phyloP scores from a whole-genome alignment of 2,797 vertebrate species.

The Morus bassanus region DNA sequence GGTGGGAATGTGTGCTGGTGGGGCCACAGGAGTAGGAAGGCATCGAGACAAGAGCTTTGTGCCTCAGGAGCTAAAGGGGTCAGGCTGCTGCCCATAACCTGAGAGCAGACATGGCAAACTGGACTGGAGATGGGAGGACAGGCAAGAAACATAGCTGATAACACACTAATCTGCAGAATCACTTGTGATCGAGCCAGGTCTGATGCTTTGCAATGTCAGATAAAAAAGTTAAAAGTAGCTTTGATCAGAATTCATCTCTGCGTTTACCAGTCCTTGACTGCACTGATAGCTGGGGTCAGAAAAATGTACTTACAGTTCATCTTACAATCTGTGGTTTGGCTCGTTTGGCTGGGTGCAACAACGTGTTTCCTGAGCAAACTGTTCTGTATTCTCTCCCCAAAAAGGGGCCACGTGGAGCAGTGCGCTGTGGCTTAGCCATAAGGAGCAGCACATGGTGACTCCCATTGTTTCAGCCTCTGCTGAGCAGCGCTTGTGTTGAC shows the following conservation, averaged over 20 bases:
- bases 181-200: background rate
- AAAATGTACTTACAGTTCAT: background rate
- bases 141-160: background rate
- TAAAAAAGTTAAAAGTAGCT: background rate
- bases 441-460: slow-evolving; percentile 10
- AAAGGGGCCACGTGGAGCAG: background rate
- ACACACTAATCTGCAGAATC: background rate
- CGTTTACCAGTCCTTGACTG: background rate
- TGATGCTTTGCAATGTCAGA: background rate
- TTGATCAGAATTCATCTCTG: background rate
- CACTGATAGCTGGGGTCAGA: background rate
- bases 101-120: background rate
- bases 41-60: background rate
- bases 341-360: background rate
- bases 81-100: background rate
- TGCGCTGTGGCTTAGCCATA: background rate
- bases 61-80: background rate
- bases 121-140: background rate
- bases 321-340: background rate
- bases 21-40: background rate
- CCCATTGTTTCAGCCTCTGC: background rate
- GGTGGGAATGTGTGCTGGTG: background rate
- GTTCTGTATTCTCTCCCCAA: background rate
- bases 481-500: background rate
- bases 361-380: background rate